Base-by-base conservation (phyloP, 2,888 invertebrate genomes). In the Cerceris ruficornis region DNA sequence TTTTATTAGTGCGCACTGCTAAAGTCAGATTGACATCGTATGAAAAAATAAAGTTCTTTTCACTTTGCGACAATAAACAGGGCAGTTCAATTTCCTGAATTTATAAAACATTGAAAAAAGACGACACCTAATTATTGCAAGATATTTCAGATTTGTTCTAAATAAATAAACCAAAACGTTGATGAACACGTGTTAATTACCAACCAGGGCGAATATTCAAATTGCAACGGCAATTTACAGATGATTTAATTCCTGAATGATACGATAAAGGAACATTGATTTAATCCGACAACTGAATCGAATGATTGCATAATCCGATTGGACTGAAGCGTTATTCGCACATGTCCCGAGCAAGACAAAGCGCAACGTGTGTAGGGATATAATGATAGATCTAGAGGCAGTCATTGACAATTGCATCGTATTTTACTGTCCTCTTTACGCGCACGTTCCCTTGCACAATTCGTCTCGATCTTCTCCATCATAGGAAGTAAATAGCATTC, bases 381-480 rank as follows among this genome's bases (percentile, higher is more conserved):
- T 60, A 61, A 76, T 61, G 42, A 72, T 39, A 17, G 41, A 72
- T 39, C 46, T 67, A 62, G 59, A 14, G 28, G 55, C 67, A 71
- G 54, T 64, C 66, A 66, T 69, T 77, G 66, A 41, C 77, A 70
- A 71, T 71, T 28, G 28, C 75, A 43, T 79, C 60, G 50, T 54
- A 55, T 43, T 77, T 57, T 69, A 57, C 43, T 58, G 50, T 28
- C 55, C 17, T 8, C 58, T 42, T 28, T 5, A 9, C 39, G 39
- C 5, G n/a, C 61, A 41, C 8, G 67, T 55, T 28, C 14, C 52
- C 49, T 46, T 28, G 28, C 28, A 28, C 28, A 28, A 28, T 28
- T 65, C 17, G 41, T 42, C 14, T 54, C 9, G n/a, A 43, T 28
- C 28, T 28, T 28, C 28, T 28, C 28, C 28, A 28, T 28, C 28